These are phyloP conservation scores for Heteropelma amictum DNA, from an alignment of 2,888 invertebrate species.

Conservation along the genomic window DNA sequence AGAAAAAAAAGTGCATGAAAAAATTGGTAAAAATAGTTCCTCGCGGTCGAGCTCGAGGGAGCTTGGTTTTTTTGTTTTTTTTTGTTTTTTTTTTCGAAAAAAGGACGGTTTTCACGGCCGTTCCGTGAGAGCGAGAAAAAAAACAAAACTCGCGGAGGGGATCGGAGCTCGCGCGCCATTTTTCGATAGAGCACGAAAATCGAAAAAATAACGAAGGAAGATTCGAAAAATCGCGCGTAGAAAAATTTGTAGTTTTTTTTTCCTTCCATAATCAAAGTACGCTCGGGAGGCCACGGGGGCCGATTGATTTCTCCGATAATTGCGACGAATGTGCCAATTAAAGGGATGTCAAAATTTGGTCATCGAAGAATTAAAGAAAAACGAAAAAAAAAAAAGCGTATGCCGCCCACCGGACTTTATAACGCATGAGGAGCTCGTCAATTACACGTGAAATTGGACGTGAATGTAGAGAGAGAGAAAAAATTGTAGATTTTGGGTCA, in stretches of 20 bases:
- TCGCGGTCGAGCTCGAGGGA: slow-evolving; percentile 36
- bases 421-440: slow-evolving; percentile 45
- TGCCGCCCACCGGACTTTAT: slow-evolving; percentile 60
- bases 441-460: slow-evolving; percentile 44
- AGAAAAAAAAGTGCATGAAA: neutral
- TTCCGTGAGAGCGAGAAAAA: slow-evolving; percentile 6
- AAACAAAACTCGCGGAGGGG: neutral
- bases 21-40: slow-evolving; percentile 48
- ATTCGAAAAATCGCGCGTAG: slow-evolving; percentile 26
- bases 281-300: neutral
- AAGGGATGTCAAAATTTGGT: slow-evolving; percentile 60
- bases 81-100: slow-evolving; percentile 9
- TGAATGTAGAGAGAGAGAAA: neutral
- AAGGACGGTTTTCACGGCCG: too few relatives aligned
- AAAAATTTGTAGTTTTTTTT: slow-evolving; percentile 41
- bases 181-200: slow-evolving; percentile 60
- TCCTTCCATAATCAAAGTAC: neutral
- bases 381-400: slow-evolving; percentile 40
- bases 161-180: slow-evolving; percentile 26
- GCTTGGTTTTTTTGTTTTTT: too few relatives aligned
- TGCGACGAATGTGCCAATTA: neutral
- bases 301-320: neutral
- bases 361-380: slow-evolving; percentile 52
- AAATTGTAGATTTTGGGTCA: neutral
- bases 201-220: slow-evolving; percentile 37